phyloP scores from a whole-genome alignment of 2,797 vertebrate genomes.

The Pseudochromis fuscus region DNA sequence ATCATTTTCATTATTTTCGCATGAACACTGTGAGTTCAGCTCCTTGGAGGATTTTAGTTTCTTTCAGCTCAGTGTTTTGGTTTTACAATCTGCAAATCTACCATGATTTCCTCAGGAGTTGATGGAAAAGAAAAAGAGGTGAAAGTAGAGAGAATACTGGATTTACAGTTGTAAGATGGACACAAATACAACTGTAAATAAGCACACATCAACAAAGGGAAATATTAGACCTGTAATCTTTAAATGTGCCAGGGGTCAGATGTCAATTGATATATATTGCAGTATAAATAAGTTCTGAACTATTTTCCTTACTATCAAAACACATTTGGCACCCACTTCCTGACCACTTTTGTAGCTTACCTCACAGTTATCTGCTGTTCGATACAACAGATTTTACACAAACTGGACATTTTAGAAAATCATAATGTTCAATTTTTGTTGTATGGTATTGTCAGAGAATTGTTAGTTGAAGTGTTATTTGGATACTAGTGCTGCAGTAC shows the following conservation, averaged over 20 bases:
- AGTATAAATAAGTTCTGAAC: too few relatives aligned
- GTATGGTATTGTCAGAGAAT: background rate
- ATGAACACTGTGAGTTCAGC: background rate
- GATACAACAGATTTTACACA: too few relatives aligned
- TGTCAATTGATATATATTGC: background rate
- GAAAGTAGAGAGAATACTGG: background rate
- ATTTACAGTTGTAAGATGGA: background rate
- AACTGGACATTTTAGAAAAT: background rate
- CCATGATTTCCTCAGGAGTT: background rate
- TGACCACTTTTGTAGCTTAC: too few relatives aligned
- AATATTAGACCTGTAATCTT: too few relatives aligned
- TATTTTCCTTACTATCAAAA: background rate
- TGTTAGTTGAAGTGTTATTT: background rate
- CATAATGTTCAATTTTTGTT: background rate
- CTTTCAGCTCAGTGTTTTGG: constrained; percentile 1
- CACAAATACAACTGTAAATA: background rate
- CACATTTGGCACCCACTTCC: background rate
- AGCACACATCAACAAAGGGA: too few relatives aligned
- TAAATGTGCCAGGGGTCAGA: background rate
- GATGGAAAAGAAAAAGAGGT: background rate
- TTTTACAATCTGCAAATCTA: background rate
- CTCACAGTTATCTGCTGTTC: too few relatives aligned
- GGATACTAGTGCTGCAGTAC: background rate
- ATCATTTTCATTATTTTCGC: background rate
- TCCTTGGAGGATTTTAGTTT: background rate